Evolutionary conservation across 2,888 invertebrate species (phyloP).

Genomic region (Scotopteryx bipunctaria): DNA sequence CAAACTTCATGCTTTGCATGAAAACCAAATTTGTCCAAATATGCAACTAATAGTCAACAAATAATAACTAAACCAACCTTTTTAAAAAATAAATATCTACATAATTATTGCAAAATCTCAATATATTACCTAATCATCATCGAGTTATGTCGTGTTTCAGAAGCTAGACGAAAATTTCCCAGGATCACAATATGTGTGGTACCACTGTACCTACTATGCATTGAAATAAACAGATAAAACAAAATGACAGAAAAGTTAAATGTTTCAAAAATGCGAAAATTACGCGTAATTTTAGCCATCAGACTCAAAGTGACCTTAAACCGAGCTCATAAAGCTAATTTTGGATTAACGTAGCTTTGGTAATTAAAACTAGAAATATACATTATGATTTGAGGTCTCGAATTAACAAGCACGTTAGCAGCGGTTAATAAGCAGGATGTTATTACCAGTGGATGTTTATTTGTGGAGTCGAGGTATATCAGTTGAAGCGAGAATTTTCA

Average conservation of each 20-base stretch:
- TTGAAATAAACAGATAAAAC: background rate
- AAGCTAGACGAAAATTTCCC: no score
- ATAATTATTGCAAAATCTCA: no score
- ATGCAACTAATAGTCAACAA: no score
- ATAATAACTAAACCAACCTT: no score
- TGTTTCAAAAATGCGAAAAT: background rate
- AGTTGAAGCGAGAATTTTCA: background rate
- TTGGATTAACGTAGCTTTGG: background rate
- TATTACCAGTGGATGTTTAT: constrained; percentile 42
- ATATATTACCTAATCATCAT: no score
- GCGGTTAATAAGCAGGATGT: constrained; percentile 45
- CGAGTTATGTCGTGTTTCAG: no score
- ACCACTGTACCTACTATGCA: no score
- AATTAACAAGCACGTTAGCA: constrained; percentile 48
- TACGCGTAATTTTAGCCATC: background rate
- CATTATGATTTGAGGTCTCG: constrained; percentile 47
- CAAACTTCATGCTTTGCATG: no score
- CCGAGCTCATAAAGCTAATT: background rate
- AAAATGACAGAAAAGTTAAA: background rate
- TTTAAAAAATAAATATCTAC: no score
- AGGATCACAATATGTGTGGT: no score
- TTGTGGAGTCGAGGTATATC: constrained; percentile 15
- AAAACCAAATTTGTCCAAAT: no score
- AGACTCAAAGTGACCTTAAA: background rate
- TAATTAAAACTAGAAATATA: constrained; percentile 44